Base-by-base conservation (phyloP, 2,113 vertebrate genomes). In the Athene noctua region DNA sequence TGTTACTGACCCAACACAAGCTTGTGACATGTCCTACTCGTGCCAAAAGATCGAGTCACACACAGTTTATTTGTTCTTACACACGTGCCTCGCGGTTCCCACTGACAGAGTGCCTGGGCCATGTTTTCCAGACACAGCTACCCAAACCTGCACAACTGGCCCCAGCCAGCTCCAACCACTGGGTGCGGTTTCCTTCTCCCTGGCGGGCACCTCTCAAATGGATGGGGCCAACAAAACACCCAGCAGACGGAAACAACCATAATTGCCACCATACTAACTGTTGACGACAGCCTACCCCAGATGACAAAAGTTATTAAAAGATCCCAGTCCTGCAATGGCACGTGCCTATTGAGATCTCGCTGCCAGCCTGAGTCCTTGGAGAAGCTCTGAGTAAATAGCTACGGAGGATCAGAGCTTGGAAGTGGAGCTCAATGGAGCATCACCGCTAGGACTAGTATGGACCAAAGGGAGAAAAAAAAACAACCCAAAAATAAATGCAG, bases 81-180 rank as follows among this genome's bases (percentile, higher is more conserved):
- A 63, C 85, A 88, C 4, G 10, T 80, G 91, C 74, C 80, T 89
- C 1, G 0, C 0, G 1, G 86, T 74, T 13, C 57, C n/a, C 0
- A 4, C 25, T 74, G 73, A 81, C 72, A 78, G 0, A 27, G 44
- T 67, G 72, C 57, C 65, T 10, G 49, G 77, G 47, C 61, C 49
- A 27, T 52, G 52, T 55, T 70, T 77, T 90, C 71, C 81, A 84
- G 70, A 36, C 6, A n/a, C 7, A 6, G 68, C 47, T 63, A 63
- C 57, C n/a, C 42, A 83, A 59, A 86, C 88, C 80, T 58, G 73
- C 9, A 3, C 0, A 17, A 85, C 95, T 19, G 26, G 83, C 70
- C 46, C 22, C 42, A n/a, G 27, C 34, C 38, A 29, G 46, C 59
- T 78, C 72, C 80, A 75, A 20, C 20, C 4, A 4, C 61, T 8